Conservation (phyloP, 1,140 invertebrate species). For the Ephestia elutella region DNA sequence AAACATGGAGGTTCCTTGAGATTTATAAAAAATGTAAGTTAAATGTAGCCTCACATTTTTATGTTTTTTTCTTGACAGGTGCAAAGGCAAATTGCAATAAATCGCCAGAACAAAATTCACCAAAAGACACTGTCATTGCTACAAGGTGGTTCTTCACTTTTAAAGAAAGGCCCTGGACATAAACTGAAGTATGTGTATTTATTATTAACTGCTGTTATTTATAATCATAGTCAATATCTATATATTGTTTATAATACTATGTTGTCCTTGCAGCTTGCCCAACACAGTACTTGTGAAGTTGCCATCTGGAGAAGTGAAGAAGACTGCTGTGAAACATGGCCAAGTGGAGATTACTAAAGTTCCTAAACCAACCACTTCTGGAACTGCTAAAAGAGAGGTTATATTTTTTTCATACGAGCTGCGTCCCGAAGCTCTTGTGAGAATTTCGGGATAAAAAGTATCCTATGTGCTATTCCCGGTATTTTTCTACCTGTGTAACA, state of each 20-base stretch:
- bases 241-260: slow-evolving; percentile 9
- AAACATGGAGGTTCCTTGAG: no score
- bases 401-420: slow-evolving; percentile 10
- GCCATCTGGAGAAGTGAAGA: slow-evolving; percentile 76
- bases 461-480: no score
- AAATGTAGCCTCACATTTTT: background rate
- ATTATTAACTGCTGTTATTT: background rate
- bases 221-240: background rate
- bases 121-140: slow-evolving; percentile 80
- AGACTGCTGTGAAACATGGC: slow-evolving; percentile 56
- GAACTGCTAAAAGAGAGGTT: slow-evolving; percentile 56
- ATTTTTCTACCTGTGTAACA: no score
- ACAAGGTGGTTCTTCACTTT: slow-evolving; percentile 77
- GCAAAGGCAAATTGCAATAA: slow-evolving; percentile 81
- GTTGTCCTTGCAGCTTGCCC: slow-evolving; percentile 55
- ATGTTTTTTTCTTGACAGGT: slow-evolving; percentile 65
- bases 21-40: no score
- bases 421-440: no score
- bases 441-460: background rate
- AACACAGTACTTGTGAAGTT: slow-evolving; percentile 79
- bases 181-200: slow-evolving; percentile 63
- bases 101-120: slow-evolving; percentile 80
- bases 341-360: slow-evolving; percentile 63
- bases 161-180: slow-evolving; percentile 64
- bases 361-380: slow-evolving; percentile 66